Conservation (phyloP, 2,113 vertebrate species). For the Andinoacara biseriatus region DNA sequence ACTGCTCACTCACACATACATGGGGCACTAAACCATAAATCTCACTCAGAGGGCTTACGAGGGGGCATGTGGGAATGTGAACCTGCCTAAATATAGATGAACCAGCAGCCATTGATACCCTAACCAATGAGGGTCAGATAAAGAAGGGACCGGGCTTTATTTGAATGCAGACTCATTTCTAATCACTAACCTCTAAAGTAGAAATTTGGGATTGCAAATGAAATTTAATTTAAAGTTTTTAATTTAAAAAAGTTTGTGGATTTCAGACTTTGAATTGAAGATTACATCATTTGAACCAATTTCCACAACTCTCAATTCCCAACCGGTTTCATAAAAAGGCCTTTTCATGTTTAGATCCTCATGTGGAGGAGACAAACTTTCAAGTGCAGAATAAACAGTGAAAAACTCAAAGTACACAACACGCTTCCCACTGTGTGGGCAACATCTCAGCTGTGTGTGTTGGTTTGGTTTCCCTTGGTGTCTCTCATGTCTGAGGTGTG, state of each 20-base stretch:
- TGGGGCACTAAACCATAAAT: constrained; percentile 73
- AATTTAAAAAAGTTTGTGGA: background rate
- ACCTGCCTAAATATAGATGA: constrained; percentile 79
- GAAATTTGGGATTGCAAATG: background rate
- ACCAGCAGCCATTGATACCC: constrained; percentile 76
- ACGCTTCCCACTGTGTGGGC: background rate
- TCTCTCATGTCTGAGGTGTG: constrained; percentile 2
- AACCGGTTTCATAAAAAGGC: background rate
- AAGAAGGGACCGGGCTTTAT: constrained; percentile 72
- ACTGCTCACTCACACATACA: constrained; percentile 42
- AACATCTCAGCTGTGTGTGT: background rate
- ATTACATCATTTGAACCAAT: background rate
- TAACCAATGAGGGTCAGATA: constrained; percentile 68
- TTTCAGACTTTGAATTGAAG: background rate
- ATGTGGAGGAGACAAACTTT: background rate
- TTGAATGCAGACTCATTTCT: constrained; percentile 36
- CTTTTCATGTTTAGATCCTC: background rate
- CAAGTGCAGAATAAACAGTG: background rate
- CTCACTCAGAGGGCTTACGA: constrained; percentile 73
- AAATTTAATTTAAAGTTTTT: background rate
- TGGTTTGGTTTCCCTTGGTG: constrained; percentile 9
- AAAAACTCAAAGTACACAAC: background rate
- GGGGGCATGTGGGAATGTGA: constrained; percentile 80
- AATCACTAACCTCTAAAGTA: background rate
- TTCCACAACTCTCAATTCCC: background rate